These are phyloP conservation scores for Cosmopolites sordidus DNA, from an alignment of 2,888 invertebrate genomes.

Conservation along the genomic window DNA sequence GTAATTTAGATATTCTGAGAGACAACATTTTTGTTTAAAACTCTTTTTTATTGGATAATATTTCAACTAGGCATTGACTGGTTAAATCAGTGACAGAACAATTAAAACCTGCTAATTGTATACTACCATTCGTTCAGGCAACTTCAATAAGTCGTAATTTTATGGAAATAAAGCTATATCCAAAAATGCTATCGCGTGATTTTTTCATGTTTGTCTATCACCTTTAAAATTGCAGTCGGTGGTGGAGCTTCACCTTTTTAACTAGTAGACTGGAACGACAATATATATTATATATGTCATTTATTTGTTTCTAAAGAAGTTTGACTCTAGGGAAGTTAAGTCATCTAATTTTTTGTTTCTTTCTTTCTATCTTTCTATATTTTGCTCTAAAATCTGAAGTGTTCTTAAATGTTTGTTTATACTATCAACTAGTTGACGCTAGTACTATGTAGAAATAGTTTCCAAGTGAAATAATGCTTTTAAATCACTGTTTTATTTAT, in stretches of 20 bases:
- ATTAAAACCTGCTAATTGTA: no score
- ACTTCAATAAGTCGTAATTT: no score
- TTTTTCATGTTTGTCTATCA: background rate
- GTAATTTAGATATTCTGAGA: no score
- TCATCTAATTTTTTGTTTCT: background rate
- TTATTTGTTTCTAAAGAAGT: background rate
- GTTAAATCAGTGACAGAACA: background rate
- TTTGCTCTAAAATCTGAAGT: no score
- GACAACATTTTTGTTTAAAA: no score
- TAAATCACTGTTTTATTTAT: no score
- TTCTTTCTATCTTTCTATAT: background rate
- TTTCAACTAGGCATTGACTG: background rate
- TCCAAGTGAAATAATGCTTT: no score
- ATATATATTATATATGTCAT: background rate
- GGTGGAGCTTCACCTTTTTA: background rate
- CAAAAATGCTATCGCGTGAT: background rate
- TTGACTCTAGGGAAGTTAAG: background rate
- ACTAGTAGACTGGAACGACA: background rate
- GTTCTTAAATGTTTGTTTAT: no score
- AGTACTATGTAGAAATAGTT: no score
- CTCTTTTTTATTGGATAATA: background rate
- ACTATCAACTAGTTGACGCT: no score
- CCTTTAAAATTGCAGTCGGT: background rate
- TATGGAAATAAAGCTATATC: background rate
- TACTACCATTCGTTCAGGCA: no score